Base-by-base conservation (phyloP, 2,888 invertebrate genomes). In the Cephonodes hylas region DNA sequence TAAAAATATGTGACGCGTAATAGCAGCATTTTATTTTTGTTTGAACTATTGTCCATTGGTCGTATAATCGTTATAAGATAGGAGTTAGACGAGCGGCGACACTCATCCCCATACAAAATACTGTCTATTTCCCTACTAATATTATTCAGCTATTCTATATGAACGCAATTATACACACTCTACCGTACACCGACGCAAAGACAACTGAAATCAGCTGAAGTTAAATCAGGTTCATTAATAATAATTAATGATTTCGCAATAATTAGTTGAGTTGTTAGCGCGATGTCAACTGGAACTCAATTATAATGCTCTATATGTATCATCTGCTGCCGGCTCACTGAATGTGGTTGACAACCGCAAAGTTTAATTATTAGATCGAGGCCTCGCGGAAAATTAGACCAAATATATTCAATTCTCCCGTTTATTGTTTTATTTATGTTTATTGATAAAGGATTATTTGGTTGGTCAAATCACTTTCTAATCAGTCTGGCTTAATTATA, bases 251-350 rank as follows among this genome's bases (percentile, higher is more conserved):
- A 31, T 27, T 53, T 27, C 18, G 27, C 27, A 31, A 18, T 53
- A 31, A 53, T 31, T 27, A 27, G 18, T 8, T 7, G 8, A 31
- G 15, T 31, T 53, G 53, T 53, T 53, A 31, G 8, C 15, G 13
- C 15, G 18, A 31, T 53, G 53, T 18, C 27, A 31, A 18, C 18
- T 7, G 27, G 25, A 31, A 53, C 27, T 53, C 27, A 53, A 53
- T 53, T 69, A 59, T 42, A 48, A 65, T 63, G 63, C 46, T 58
- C 46, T 59, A 59, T 48, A 48, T 42, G 61, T 63, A 45, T 59
- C 64, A 67, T 62, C 66, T 66, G 66, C 64, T 53, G 18, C 18
- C 23, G 23, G 25, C 15, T 42, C 58, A 42, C 25, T 25, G 13
- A 38, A 42, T 59, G 56, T 27, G 53, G 27, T 18, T 53, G 56